phyloP scores from a whole-genome alignment of 2,888 invertebrate species.

The Galerucella nymphaeae region DNA sequence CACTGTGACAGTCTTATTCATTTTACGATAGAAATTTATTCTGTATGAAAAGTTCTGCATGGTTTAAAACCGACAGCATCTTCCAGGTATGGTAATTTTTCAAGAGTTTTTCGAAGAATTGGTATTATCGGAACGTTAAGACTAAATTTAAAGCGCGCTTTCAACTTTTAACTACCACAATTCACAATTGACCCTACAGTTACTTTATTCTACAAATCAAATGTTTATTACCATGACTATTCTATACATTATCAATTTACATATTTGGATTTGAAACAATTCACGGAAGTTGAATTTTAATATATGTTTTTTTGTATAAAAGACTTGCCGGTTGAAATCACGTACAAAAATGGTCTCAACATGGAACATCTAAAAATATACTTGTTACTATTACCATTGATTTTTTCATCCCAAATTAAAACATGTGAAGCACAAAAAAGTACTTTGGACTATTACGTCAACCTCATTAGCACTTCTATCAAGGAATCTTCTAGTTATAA shows the following conservation, averaged over 20 bases:
- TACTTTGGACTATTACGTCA: slow-evolving; percentile 2
- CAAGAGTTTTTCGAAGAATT: too few relatives aligned
- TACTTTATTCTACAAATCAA: not conserved
- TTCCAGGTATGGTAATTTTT: too few relatives aligned
- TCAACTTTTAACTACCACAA: too few relatives aligned
- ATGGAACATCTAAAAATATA: not conserved
- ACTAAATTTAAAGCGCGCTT: too few relatives aligned
- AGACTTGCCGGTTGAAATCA: not conserved
- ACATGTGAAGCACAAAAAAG: slow-evolving; percentile 2
- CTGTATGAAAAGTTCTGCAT: too few relatives aligned
- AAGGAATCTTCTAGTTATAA: not conserved
- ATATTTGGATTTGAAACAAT: not conserved
- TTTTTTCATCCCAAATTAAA: not conserved
- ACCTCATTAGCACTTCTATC: not conserved
- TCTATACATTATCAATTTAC: not conserved
- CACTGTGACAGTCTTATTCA: too few relatives aligned
- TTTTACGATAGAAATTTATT: too few relatives aligned
- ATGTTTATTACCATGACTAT: not conserved
- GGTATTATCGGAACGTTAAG: too few relatives aligned
- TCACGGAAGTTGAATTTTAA: not conserved
- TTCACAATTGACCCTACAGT: too few relatives aligned
- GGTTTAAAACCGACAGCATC: too few relatives aligned
- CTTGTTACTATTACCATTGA: not conserved
- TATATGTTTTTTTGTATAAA: not conserved
- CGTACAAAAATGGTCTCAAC: not conserved